Conservation (phyloP, 2,797 vertebrate species). For the Lagorchestes hirsutus region DNA sequence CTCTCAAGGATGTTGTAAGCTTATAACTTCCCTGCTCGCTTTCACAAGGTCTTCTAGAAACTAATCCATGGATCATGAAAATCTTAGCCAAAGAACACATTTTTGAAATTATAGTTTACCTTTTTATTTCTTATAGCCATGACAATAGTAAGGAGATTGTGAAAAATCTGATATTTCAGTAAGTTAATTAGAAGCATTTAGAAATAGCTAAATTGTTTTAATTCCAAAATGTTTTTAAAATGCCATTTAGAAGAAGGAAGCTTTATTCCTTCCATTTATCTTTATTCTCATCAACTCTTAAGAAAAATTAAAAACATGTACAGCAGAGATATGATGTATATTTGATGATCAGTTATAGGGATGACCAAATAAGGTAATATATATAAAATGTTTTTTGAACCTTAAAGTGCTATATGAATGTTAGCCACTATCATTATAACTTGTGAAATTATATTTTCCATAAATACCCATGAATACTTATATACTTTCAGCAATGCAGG, state of each 20-base stretch:
- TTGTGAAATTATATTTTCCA: not conserved
- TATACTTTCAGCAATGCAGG: not conserved
- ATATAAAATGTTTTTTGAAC: not conserved
- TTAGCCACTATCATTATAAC: not conserved
- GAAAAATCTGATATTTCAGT: constrained; percentile 16
- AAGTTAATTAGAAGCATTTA: not conserved
- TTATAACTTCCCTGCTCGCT: constrained; percentile 10
- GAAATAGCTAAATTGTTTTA: not conserved
- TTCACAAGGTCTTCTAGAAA: constrained; percentile 3
- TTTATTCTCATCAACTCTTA: not conserved
- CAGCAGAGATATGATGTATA: not conserved
- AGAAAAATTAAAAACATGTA: constrained; percentile 20
- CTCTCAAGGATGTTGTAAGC: not conserved
- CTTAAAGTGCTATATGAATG: not conserved
- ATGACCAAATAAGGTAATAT: not conserved
- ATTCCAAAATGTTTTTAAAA: constrained; percentile 25
- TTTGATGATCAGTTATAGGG: not conserved
- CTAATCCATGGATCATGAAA: constrained; percentile 10
- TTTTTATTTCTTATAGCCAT: not conserved
- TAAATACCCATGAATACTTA: not conserved
- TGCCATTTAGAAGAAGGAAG: not conserved
- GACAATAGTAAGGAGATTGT: not conserved
- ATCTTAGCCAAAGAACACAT: not conserved
- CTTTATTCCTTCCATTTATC: constrained; percentile 1
- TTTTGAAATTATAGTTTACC: constrained; percentile 1